Base-by-base conservation (phyloP, 2,113 vertebrate species). In the Paradoxurus hermaphroditus region DNA sequence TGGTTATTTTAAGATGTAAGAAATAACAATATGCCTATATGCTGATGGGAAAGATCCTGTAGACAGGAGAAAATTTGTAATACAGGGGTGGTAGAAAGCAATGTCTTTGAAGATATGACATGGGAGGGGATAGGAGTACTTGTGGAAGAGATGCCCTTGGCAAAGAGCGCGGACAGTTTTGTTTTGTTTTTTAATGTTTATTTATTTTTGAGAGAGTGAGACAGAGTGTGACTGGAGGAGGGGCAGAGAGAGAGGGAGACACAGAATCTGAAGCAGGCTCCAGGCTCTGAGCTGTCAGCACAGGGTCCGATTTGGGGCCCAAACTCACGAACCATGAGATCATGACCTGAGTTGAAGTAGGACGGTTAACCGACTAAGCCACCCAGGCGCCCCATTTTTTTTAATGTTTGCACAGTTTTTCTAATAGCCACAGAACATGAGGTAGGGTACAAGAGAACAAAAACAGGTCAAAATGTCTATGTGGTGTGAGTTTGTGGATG, bases 1-100 rank as follows among this genome's bases (percentile, higher is more conserved):
- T 73, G 23, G 27, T 78, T 91, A 95, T 78, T 95, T 96, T 94
- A 91, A 93, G 63, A 81, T 91, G 70, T 36, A 34, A 95, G 77
- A 78, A 90, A 72, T 53, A 96, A 78, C 6, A 86, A 31, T 78
- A 88, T n/a, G 16, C 51, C 63, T 79, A 9, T 67, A 49, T 41
- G 8, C 15, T 73, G 13, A 67, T 59, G 14, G 16, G 31, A 95
- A 88, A 84, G 62, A 91, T 51, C 31, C 68, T 84, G 34, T 5
- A 31, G 46, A 85, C 86, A 81, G 7, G 29, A 85, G 46, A 67
- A 70, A 94, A 79, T 16, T 67, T 39, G 34, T 79, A 88, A 67
- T 25, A 41, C 7, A 72, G 34, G 5, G 36, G 3, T 49, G 53
- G 16, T 5, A 51, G 41, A 79, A 95, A 81, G 18, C 10, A 51